phyloP scores from a whole-genome alignment of 2,797 vertebrate genomes.

The Pelobates cultripes region DNA sequence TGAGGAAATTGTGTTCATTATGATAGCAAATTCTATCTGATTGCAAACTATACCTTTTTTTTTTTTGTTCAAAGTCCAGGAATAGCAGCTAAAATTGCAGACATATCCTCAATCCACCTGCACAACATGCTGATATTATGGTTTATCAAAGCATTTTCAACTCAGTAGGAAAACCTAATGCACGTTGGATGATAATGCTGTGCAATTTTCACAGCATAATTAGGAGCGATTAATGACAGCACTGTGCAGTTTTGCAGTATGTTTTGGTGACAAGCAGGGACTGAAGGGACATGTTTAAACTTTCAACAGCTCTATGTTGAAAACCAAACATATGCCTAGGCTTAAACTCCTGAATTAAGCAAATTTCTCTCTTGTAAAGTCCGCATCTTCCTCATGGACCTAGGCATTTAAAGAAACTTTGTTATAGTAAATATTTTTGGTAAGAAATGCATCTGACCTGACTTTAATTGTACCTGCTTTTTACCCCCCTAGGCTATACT shows the following conservation, averaged over 20 bases:
- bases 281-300: not conserved
- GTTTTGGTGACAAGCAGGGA: not conserved
- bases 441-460: not conserved
- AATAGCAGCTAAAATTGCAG: not conserved
- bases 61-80: not conserved
- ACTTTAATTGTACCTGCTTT: slow-evolving; percentile 4
- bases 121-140: not conserved
- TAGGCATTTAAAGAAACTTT: too few species aligned
- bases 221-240: not conserved
- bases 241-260: not conserved
- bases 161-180: not conserved
- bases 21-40: not conserved
- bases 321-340: not conserved
- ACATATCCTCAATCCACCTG: not conserved
- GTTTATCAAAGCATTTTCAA: not conserved
- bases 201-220: not conserved
- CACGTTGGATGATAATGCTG: too few species aligned
- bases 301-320: not conserved
- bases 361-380: too few species aligned
- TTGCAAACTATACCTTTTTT: not conserved
- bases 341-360: too few species aligned
- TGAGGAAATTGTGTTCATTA: not conserved
- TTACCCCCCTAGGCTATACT: slow-evolving; percentile 85
- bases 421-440: too few species aligned
- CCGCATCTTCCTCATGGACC: too few species aligned